A percentile compares a stretch with the other conserved stretches of the same genome.
Evolutionary conservation across 1,140 invertebrate species (phyloP).

Genomic region (Drosophila murphyi): DNA sequence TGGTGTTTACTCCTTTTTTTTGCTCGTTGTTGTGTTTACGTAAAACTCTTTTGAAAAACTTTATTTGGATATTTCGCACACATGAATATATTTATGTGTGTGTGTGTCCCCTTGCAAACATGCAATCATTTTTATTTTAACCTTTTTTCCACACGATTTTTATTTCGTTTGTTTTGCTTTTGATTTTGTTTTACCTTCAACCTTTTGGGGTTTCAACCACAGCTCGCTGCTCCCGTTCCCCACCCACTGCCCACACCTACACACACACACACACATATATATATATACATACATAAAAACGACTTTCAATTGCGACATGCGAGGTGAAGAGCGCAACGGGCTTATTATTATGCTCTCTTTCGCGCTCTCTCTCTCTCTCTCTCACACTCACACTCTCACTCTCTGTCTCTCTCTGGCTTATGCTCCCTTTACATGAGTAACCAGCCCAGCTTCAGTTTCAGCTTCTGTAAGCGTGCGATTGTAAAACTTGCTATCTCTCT

Average conservation of each 20-base stretch:
- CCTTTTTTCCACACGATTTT: slow-evolving; percentile 73
- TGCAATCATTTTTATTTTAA: slow-evolving; percentile 67
- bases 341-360: slow-evolving; percentile 23
- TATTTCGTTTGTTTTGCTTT: slow-evolving; percentile 62
- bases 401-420: slow-evolving; percentile 26
- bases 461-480: slow-evolving; percentile 57
- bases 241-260: slow-evolving; percentile 26
- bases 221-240: slow-evolving; percentile 20
- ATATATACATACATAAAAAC: slow-evolving; percentile 20
- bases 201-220: slow-evolving; percentile 62
- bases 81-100: slow-evolving; percentile 16
- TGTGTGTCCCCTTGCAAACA: slow-evolving; percentile 64
- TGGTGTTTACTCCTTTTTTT: slow-evolving; percentile 9
- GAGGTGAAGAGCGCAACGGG: slow-evolving; percentile 53
- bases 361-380: neutral
- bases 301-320: slow-evolving; percentile 80
- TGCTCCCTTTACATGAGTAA: slow-evolving; percentile 66
- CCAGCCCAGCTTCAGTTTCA: slow-evolving; percentile 64
- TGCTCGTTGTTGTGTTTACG: slow-evolving; percentile 31
- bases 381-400: slow-evolving; percentile 32
- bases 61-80: slow-evolving; percentile 34
- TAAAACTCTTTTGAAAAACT: slow-evolving; percentile 44
- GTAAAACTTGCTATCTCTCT: slow-evolving; percentile 28
- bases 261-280: slow-evolving; percentile 11
- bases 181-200: slow-evolving; percentile 73